Evolutionary conservation across 2,888 invertebrate species (phyloP), one percentile per base, ranked within the genome.

Genomic region (Craniophora ligustri): DNA sequence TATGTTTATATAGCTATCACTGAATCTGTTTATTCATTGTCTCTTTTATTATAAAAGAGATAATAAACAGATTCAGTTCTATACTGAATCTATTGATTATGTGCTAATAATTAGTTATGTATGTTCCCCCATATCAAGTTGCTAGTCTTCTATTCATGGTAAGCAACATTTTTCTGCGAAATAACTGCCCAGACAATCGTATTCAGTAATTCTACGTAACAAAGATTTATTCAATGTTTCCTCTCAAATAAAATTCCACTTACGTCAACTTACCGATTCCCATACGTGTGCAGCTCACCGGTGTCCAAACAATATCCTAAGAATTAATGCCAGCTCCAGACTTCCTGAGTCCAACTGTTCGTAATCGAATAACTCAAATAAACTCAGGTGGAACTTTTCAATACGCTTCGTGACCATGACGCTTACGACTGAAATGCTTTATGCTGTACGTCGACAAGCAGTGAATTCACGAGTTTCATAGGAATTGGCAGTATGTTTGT

Each of bases 401-500:
- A 91, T 89, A 85, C 81, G 85, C 80, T 88, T 80, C 90, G 91
- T 91, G 91, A 91, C 89, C 90, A 84, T 91, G 89, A 90, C 89
- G 87, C 74, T 84, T 86, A 82, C 86, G 72, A 85, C 58, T 89
- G 89, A 81, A 85, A 84, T 57, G 80, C 59, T 50, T 76, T 76
- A 87, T 86, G 82, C 71, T 55, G 54, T 42, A 77, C 47, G 36
- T 45, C 30, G 42, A 35, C 67, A 76, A 41, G 44, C 19, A 51
- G 36, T 38, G 5, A 28, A 47, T 39, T 41, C 0, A 8, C 4
- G 10, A 19, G 45, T 7, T 13, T 19, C 26, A 3, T 13, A 11
- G 2, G 15, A 18, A 28, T 34, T 34, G 13, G 15, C 13, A 14
- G 13, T 32, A 15, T 32, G 31, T 32, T 15, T 7, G 8, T 15